These are phyloP conservation scores for Microplitis mediator DNA, from an alignment of 1,140 invertebrate genomes.

Conservation along the genomic window DNA sequence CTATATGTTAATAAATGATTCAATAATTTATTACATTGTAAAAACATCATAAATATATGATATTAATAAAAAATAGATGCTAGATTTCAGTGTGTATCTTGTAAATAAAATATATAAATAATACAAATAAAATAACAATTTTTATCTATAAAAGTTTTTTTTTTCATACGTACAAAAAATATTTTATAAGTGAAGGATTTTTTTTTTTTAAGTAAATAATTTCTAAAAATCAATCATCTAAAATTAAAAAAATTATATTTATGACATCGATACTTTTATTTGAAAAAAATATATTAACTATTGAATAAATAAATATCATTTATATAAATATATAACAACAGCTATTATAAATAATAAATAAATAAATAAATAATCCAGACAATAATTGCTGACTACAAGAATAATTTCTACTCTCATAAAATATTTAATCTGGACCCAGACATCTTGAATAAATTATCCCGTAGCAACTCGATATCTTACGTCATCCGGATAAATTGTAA, in stretches of 20 bases:
- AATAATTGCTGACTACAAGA: constrained; percentile 2
- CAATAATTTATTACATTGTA: constrained; percentile 9
- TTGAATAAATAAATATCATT: constrained; percentile 35
- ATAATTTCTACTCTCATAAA: not conserved
- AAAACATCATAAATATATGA: constrained; percentile 17
- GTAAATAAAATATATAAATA: constrained; percentile 26
- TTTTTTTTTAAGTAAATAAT: no score
- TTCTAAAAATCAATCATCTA: no score
- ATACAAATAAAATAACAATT: constrained; percentile 11
- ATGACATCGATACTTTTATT: not conserved
- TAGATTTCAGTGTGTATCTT: constrained; percentile 11
- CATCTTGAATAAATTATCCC: not conserved
- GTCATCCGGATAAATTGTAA: no score
- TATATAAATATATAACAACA: constrained; percentile 28
- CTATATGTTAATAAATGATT: constrained; percentile 24
- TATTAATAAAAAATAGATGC: not conserved
- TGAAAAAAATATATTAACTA: constrained; percentile 31
- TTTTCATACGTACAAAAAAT: not conserved
- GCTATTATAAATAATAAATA: constrained; percentile 20
- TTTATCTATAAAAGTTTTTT: not conserved
- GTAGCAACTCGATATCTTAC: no score
- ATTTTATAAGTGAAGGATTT: not conserved
- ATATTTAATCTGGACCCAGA: constrained; percentile 7
- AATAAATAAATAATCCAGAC: not conserved
- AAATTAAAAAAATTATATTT: no score